Evolutionary conservation across 2,797 vertebrate genomes (phyloP).

Genomic region (Neomorphus geoffroyi): DNA sequence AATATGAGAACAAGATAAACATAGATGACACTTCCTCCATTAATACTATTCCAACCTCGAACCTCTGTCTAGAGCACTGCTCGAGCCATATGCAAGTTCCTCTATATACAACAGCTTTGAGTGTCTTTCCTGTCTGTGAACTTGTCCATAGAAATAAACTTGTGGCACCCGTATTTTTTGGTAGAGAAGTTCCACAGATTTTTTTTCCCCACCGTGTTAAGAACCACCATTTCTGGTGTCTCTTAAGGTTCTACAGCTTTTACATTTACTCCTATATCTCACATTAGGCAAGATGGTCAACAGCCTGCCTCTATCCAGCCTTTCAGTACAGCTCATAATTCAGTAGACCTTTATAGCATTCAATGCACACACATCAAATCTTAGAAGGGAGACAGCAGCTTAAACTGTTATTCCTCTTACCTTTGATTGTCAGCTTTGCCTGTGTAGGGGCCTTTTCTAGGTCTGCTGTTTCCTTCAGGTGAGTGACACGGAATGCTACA

Average conservation of each 20-base stretch:
- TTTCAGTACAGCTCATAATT: neutral
- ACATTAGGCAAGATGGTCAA: neutral
- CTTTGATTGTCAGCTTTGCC: neutral
- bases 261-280: neutral
- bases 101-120: neutral
- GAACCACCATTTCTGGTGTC: neutral
- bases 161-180: neutral
- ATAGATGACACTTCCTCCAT: accelerated
- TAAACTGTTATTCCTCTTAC: neutral
- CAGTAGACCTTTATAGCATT: neutral
- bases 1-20: accelerated
- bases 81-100: neutral
- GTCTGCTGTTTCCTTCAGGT: neutral
- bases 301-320: neutral
- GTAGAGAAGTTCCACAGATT: neutral
- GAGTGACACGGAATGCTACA: neutral
- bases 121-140: neutral
- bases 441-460: neutral
- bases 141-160: neutral
- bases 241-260: neutral
- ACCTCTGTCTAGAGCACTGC: neutral
- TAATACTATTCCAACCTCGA: neutral
- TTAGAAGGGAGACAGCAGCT: neutral
- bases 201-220: neutral
- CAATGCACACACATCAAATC: neutral